Evolutionary conservation across 2,113 vertebrate genomes (phyloP).

Genomic region (Archocentrus centrarchus): DNA sequence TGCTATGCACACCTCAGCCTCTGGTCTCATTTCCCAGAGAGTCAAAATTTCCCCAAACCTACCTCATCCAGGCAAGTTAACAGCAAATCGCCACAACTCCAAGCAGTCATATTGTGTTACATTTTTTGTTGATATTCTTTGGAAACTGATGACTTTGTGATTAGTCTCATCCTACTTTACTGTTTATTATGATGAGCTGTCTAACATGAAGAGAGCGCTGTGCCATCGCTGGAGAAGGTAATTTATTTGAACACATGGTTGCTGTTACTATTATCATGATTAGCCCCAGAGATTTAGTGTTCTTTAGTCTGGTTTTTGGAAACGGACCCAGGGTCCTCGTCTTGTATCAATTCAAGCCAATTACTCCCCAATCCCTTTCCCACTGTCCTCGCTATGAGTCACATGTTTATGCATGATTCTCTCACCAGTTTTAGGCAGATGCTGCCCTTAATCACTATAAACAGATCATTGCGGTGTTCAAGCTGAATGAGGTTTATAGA

Average conservation of each 20-base stretch:
- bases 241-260: constrained; percentile 69
- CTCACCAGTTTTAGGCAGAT: constrained; percentile 23
- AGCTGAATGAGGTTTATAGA: constrained; percentile 31
- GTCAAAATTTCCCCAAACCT: constrained; percentile 29
- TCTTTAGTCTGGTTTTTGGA: constrained; percentile 41
- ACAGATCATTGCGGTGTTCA: constrained; percentile 40
- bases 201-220: constrained; percentile 15
- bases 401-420: constrained; percentile 58
- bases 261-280: constrained; percentile 55
- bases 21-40: not conserved
- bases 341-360: constrained; percentile 66
- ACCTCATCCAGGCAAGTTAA: constrained; percentile 41
- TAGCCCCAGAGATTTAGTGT: constrained; percentile 15
- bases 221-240: constrained; percentile 28
- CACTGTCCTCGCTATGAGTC: constrained; percentile 57
- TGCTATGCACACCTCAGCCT: constrained; percentile 8
- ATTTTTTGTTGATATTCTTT: constrained; percentile 18
- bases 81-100: constrained; percentile 1
- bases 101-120: constrained; percentile 15
- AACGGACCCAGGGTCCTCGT: constrained; percentile 38
- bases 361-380: constrained; percentile 54
- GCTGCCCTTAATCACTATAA: constrained; percentile 36
- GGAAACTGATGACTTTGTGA: not conserved
- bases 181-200: constrained; percentile 63
- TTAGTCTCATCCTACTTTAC: not conserved